Evolutionary conservation across 2,797 vertebrate genomes (phyloP).

Genomic region (Phoxinus dragarum): DNA sequence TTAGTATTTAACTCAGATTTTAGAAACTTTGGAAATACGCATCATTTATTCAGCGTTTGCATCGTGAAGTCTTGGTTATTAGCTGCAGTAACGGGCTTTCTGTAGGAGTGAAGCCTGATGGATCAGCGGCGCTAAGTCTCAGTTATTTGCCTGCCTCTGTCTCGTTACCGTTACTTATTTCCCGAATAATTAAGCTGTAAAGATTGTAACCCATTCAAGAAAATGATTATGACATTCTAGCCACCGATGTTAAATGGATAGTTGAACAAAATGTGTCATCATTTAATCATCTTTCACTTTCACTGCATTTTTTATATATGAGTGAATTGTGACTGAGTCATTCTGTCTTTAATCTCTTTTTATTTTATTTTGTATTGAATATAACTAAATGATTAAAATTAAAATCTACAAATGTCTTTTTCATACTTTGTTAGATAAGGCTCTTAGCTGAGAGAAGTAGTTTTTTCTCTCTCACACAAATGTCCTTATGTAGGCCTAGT

Average conservation of each 20-base stretch:
- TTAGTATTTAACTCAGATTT: not conserved
- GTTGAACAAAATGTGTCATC: not conserved
- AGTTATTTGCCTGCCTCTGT: not conserved
- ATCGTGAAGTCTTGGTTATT: not conserved
- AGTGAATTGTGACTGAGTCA: not conserved
- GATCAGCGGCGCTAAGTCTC: conserved; percentile 6
- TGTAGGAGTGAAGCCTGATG: not conserved
- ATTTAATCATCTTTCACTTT: not conserved
- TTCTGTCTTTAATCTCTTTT: not conserved
- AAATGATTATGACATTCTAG: not conserved
- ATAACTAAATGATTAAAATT: not conserved
- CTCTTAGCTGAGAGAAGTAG: not conserved
- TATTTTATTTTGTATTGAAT: not conserved
- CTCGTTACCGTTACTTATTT: not conserved
- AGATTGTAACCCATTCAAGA: not conserved
- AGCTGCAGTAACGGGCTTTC: not conserved
- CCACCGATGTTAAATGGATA: not conserved
- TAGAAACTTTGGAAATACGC: not conserved
- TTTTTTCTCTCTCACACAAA: not conserved
- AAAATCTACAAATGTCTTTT: not conserved
- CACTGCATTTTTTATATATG: not conserved
- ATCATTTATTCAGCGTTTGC: not conserved
- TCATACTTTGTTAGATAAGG: not conserved
- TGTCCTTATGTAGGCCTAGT: not conserved
- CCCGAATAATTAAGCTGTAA: not conserved